phyloP scores from a whole-genome alignment of 2,888 invertebrate species.

The Catocala sponsa region DNA sequence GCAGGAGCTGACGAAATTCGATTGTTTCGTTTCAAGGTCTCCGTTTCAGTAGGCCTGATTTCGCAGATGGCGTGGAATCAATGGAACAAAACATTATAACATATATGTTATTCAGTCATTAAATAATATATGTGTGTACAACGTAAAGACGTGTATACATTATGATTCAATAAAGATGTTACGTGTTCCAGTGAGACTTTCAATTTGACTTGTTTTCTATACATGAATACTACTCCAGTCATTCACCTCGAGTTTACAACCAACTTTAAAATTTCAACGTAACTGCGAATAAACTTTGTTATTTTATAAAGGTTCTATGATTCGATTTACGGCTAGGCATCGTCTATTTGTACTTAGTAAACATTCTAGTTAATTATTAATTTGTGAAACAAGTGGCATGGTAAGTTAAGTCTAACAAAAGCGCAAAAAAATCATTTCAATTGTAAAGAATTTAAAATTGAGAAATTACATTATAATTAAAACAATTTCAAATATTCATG shows the following conservation, averaged over 20 bases:
- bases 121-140: constrained; percentile 2
- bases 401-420: too few relatives aligned
- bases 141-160: constrained; percentile 6
- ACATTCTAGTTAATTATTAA: too few relatives aligned
- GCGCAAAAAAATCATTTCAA: too few relatives aligned
- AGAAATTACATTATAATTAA: too few relatives aligned
- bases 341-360: too few relatives aligned
- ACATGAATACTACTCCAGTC: constrained; percentile 15
- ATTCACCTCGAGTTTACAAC: constrained; percentile 33
- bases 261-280: constrained; percentile 19
- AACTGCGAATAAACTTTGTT: background rate
- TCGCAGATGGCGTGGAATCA: constrained; percentile 36
- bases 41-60: constrained; percentile 37
- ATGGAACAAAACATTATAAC: background rate
- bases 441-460: too few relatives aligned
- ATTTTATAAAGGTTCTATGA: constrained; percentile 26
- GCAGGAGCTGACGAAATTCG: constrained; percentile 61
- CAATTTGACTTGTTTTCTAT: constrained; percentile 13
- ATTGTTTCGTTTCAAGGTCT: constrained; percentile 59
- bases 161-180: constrained; percentile 15
- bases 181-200: constrained; percentile 9
- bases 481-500: too few relatives aligned
- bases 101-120: background rate
- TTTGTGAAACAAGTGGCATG: too few relatives aligned
- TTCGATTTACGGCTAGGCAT: constrained; percentile 30